These are phyloP conservation scores for Cryptotermes secundus DNA, from an alignment of 1,140 invertebrate genomes.

Conservation along the genomic window DNA sequence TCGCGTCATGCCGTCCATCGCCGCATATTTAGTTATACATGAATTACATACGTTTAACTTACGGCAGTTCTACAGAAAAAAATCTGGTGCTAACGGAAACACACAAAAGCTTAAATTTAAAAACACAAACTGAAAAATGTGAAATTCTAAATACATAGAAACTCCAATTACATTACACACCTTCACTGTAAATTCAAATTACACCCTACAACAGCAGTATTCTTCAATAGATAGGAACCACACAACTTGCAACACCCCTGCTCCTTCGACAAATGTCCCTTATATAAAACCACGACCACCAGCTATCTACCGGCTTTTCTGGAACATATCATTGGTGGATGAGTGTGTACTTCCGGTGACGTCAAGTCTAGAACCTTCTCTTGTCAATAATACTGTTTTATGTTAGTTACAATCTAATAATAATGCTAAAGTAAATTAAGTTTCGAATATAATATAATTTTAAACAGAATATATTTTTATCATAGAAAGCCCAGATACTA, in stretches of 20 bases:
- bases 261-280: neutral
- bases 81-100: too few species aligned
- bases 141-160: neutral
- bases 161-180: neutral
- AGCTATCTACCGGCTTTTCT: conserved; percentile 13
- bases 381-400: neutral
- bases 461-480: too few species aligned
- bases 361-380: neutral
- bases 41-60: too few species aligned
- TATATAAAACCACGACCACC: conserved; percentile 20
- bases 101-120: neutral
- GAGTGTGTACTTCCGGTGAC: neutral
- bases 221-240: too few species aligned
- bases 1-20: too few species aligned
- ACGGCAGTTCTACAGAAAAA: neutral
- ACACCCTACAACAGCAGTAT: too few species aligned
- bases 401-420: neutral
- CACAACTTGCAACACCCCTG: neutral
- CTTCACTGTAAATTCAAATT: neutral
- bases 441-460: too few species aligned
- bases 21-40: too few species aligned
- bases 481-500: too few species aligned
- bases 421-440: neutral
- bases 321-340: neutral
- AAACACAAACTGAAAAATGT: neutral